These are phyloP conservation scores for Leptura quadrifasciata DNA, from an alignment of 2,888 invertebrate species.

Conservation along the genomic window DNA sequence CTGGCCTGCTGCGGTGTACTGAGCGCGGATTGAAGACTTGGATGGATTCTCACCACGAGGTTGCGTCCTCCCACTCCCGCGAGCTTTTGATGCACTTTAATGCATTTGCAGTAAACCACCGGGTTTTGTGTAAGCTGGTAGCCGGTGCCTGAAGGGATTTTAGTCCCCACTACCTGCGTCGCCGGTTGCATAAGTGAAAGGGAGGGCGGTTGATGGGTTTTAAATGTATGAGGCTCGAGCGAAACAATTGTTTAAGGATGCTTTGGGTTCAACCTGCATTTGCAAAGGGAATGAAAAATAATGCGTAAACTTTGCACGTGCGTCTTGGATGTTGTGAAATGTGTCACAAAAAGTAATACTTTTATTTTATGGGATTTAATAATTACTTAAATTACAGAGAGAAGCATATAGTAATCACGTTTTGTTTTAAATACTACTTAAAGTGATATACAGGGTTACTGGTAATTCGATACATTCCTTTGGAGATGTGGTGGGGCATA, in stretches of 20 bases:
- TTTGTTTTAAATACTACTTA: no score
- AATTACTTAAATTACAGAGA: no score
- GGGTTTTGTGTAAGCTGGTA: conserved; percentile 59
- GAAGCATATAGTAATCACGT: no score
- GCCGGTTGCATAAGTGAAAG: conserved; percentile 23
- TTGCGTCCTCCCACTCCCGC: conserved; percentile 59
- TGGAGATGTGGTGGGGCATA: no score
- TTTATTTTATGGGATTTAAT: no score
- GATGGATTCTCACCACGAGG: conserved; percentile 42
- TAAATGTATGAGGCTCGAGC: background rate
- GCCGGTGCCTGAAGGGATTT: conserved; percentile 41
- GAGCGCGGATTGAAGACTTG: conserved; percentile 38
- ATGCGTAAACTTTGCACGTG: background rate
- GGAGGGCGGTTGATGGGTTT: conserved; percentile 16
- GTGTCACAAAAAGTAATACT: background rate
- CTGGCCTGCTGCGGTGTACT: conserved; percentile 44
- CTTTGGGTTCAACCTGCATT: background rate
- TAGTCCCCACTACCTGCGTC: conserved; percentile 34
- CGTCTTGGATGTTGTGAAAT: background rate
- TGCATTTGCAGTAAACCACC: conserved; percentile 60
- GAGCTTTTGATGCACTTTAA: conserved; percentile 56
- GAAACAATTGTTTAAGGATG: background rate
- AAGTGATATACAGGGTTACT: no score
- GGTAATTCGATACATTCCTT: no score
- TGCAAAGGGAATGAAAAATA: background rate